Evolutionary conservation across 2,888 invertebrate genomes (phyloP).

Genomic region (Ceramica pisi): DNA sequence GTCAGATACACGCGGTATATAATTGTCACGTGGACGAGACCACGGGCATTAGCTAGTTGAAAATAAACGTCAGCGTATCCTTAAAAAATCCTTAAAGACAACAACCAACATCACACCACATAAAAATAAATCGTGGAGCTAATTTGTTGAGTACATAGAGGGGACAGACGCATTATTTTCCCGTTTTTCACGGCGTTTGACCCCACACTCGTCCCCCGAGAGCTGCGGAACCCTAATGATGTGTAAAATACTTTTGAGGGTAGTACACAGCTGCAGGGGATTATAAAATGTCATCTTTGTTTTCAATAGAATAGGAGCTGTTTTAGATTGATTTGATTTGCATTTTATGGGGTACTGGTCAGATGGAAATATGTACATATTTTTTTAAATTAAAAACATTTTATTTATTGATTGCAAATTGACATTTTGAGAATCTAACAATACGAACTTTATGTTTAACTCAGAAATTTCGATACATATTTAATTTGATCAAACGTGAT

Average conservation of each 20-base stretch:
- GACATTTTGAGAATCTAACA: no score
- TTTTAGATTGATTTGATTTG: slow-evolving; percentile 53
- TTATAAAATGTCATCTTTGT: slow-evolving; percentile 63
- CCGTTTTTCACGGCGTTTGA: slow-evolving; percentile 85
- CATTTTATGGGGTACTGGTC: slow-evolving; percentile 44
- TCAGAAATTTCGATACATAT: no score
- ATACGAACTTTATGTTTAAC: neutral
- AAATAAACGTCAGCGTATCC: neutral
- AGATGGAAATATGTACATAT: neutral
- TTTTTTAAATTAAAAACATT: no score
- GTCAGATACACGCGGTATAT: no score
- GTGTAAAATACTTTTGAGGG: slow-evolving; percentile 82
- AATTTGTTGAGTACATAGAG: slow-evolving; percentile 67
- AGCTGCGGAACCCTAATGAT: slow-evolving; percentile 79
- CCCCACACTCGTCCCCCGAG: slow-evolving; percentile 74
- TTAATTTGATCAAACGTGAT: neutral
- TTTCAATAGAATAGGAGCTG: slow-evolving; percentile 45
- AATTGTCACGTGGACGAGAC: no score
- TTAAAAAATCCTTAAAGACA: slow-evolving; percentile 18
- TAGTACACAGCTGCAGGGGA: slow-evolving; percentile 61
- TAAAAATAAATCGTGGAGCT: slow-evolving; percentile 58
- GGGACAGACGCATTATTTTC: slow-evolving; percentile 78
- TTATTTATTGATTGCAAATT: no score
- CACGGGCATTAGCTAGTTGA: no score
- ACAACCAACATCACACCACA: slow-evolving; percentile 42